Base-by-base conservation (phyloP, 2,888 invertebrate genomes). In the Adelognathus sp. region DNA sequence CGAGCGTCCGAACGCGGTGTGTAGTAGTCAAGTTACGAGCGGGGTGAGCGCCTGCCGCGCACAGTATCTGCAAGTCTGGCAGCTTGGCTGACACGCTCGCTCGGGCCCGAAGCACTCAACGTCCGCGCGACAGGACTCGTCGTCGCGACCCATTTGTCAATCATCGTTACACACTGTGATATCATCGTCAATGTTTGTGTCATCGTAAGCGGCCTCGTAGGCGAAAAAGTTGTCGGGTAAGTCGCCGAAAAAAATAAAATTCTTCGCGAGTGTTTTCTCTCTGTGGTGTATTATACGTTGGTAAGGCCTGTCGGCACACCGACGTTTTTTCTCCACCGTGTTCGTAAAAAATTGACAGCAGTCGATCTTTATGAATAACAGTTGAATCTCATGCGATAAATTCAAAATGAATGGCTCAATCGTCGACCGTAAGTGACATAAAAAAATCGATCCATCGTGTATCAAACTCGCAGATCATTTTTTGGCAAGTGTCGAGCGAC, bases 401-500 rank as follows among this genome's bases (percentile, higher is more conserved):
- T n/a, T n/a, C n/a, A n/a, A n/a, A n/a, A n/a, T n/a, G n/a, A n/a
- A n/a, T n/a, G n/a, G n/a, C n/a, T n/a, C n/a, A n/a, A n/a, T n/a
- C n/a, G n/a, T n/a, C n/a, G n/a, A n/a, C n/a, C n/a, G n/a, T n/a
- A n/a, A n/a, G n/a, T n/a, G n/a, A n/a, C n/a, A n/a, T n/a, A n/a
- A n/a, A n/a, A n/a, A 14, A 6, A 4, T 24, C 52, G 64, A 11
- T 29, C 33, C 39, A 36, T n/a, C n/a, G n/a, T n/a, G n/a, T 39
- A 24, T 11, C 6, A 39, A 24, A 41, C 52, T 14, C 21, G 18
- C 11, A 6, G 1, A 27, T n/a, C 14, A 16, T 14, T 46, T 56
- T 83, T 87, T 84, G 83, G 84, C 83, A 83, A 81, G 84, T 74
- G 66, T 64, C 41, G 56, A 44, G 29, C n/a, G 61, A 27, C 24